A percentile compares a stretch with the other conserved stretches of the same genome.
These are phyloP conservation scores for Archivesica marissinica DNA, from an alignment of 1,140 invertebrate genomes.

Conservation along the genomic window DNA sequence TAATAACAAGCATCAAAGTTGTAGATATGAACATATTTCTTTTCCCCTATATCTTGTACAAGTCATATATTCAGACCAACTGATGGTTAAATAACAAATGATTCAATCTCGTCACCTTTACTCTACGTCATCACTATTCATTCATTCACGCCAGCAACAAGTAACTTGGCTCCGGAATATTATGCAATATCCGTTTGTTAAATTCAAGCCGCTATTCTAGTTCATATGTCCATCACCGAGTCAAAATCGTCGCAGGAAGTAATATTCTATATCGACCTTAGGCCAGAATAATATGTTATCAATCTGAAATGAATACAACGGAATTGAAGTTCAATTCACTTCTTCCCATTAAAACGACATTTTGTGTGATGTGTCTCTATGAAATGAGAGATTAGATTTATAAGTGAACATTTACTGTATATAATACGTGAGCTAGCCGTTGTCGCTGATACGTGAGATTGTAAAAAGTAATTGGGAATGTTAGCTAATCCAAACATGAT, in stretches of 20 bases:
- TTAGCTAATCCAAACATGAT: no score
- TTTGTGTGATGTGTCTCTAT: slow-evolving; percentile 15
- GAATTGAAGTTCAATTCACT: slow-evolving; percentile 30
- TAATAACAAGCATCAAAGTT: no score
- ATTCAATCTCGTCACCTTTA: not conserved
- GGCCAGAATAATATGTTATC: not conserved
- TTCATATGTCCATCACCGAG: slow-evolving; percentile 11
- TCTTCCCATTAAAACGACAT: slow-evolving; percentile 6
- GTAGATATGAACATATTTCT: no score
- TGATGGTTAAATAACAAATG: no score
- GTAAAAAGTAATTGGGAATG: no score
- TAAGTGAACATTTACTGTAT: not conserved
- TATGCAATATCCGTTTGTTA: slow-evolving; percentile 31
- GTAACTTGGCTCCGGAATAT: slow-evolving; percentile 6
- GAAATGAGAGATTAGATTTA: not conserved
- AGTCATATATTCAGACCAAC: no score
- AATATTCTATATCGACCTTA: slow-evolving; percentile 22
- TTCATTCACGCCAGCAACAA: slow-evolving; percentile 5
- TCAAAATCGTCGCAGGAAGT: not conserved
- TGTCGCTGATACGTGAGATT: not conserved
- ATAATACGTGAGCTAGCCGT: not conserved
- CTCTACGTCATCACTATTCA: not conserved
- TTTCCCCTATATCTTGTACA: no score
- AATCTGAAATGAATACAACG: slow-evolving; percentile 19
- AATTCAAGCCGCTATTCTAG: not conserved